Evolutionary conservation across 1,140 invertebrate species (phyloP).

Genomic region (Zaprionus kolodkinae): DNA sequence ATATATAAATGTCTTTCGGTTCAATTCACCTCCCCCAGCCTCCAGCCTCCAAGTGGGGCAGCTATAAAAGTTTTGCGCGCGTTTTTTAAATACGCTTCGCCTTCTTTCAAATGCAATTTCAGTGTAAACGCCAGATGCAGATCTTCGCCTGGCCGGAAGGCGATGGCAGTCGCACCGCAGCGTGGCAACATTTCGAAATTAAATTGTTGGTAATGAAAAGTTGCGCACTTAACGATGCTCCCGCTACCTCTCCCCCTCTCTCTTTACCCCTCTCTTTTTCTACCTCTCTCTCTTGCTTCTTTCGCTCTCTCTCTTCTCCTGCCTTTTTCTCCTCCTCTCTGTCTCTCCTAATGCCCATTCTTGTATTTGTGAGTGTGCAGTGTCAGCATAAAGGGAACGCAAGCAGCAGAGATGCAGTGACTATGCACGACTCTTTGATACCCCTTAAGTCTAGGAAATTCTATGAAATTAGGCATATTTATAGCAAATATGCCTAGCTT

Average conservation of each 20-base stretch:
- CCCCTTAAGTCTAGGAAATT: not conserved
- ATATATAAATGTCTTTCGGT: constrained; percentile 14
- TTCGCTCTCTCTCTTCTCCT: not conserved
- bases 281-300: not conserved
- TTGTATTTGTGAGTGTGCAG: not conserved
- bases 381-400: constrained; percentile 1
- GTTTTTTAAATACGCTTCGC: not conserved
- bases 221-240: constrained; percentile 66
- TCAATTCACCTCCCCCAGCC: constrained; percentile 10
- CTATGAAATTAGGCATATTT: too few relatives aligned
- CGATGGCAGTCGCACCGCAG: not conserved
- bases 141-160: constrained; percentile 31
- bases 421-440: not conserved
- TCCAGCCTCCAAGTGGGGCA: not conserved
- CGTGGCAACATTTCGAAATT: constrained; percentile 48
- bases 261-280: not conserved
- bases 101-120: constrained; percentile 63
- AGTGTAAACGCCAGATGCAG: constrained; percentile 47
- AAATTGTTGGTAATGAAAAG: constrained; percentile 71
- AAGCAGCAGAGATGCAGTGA: not conserved
- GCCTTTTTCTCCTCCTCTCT: not conserved
- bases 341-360: constrained; percentile 23
- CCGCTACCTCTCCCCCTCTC: not conserved
- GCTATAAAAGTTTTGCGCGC: constrained; percentile 15
- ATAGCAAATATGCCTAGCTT: too few relatives aligned